Conservation (phyloP, 1,140 invertebrate genomes). For the Hyles euphorbiae region DNA sequence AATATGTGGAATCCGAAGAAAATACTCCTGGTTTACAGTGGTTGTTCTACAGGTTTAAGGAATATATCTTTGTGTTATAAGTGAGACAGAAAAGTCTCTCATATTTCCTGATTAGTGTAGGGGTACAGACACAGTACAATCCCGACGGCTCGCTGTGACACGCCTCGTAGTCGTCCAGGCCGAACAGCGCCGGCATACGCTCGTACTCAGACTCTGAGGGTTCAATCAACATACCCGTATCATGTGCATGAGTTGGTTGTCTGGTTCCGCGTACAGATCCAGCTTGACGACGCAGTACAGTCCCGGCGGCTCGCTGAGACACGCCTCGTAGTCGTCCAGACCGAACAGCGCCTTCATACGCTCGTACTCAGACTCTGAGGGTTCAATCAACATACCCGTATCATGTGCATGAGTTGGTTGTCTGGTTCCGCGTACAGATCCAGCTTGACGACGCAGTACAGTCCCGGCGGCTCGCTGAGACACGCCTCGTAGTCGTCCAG, state of each 20-base stretch:
- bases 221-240: conserved; percentile 2
- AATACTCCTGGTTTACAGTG: too few species aligned
- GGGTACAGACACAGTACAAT: background rate
- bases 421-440: background rate
- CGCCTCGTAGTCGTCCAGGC: background rate
- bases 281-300: conserved; percentile 2
- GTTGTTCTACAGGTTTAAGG: too few species aligned
- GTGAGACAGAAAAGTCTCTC: too few species aligned
- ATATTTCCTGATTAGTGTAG: background rate
- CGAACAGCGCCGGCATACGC: background rate
- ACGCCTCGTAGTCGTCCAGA: conserved; percentile 5
- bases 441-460: background rate
- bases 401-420: conserved; percentile 4
- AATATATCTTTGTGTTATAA: too few species aligned
- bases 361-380: conserved; percentile 4
- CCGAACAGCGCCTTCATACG: conserved; percentile 7
- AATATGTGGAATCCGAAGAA: too few species aligned
- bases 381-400: conserved; percentile 6
- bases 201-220: background rate
- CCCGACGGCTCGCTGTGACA: background rate
- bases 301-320: background rate
- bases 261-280: background rate
- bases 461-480: background rate
- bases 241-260: conserved; percentile 3
- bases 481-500: background rate